Conservation (phyloP, 1,140 invertebrate species). For the Heterodera schachtii region DNA sequence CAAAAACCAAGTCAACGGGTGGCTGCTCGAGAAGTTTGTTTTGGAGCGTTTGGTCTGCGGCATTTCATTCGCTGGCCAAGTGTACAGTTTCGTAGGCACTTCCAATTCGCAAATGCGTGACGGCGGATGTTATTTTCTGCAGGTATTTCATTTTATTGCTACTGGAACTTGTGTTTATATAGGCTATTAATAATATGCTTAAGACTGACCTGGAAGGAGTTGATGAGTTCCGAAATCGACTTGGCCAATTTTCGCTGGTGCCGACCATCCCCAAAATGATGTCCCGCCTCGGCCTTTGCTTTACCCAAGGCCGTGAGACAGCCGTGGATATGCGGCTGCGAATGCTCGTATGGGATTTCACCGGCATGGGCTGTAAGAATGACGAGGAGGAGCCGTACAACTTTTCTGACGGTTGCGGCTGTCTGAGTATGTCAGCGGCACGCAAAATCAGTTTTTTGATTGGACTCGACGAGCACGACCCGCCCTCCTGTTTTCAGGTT, state of each 20-base stretch:
- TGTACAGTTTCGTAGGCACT: slow-evolving; percentile 48
- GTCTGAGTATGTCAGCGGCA: slow-evolving; percentile 34
- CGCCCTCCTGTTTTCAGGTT: slow-evolving; percentile 48
- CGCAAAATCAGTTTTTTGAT: slow-evolving; percentile 21
- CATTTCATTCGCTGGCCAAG: slow-evolving; percentile 26
- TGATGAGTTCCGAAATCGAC: slow-evolving; percentile 29
- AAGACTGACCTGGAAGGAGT: slow-evolving; percentile 29
- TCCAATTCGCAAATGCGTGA: slow-evolving; percentile 56
- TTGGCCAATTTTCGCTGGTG: slow-evolving; percentile 37
- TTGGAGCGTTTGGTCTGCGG: slow-evolving; percentile 30
- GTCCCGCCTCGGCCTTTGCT: slow-evolving; percentile 51
- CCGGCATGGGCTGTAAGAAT: slow-evolving; percentile 33
- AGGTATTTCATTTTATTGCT: background rate
- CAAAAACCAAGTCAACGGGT: background rate
- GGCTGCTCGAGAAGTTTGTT: slow-evolving; percentile 35
- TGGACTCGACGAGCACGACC: slow-evolving; percentile 21
- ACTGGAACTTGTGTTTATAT: no score
- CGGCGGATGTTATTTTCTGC: slow-evolving; percentile 51
- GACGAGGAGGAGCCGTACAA: slow-evolving; percentile 38
- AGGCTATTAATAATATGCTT: background rate
- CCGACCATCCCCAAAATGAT: slow-evolving; percentile 52
- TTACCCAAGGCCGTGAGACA: slow-evolving; percentile 43
- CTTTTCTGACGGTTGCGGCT: slow-evolving; percentile 52
- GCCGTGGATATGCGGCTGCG: slow-evolving; percentile 30
- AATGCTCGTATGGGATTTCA: slow-evolving; percentile 36